Conservation (phyloP, 2,888 invertebrate species). For the Atrina japonica region DNA sequence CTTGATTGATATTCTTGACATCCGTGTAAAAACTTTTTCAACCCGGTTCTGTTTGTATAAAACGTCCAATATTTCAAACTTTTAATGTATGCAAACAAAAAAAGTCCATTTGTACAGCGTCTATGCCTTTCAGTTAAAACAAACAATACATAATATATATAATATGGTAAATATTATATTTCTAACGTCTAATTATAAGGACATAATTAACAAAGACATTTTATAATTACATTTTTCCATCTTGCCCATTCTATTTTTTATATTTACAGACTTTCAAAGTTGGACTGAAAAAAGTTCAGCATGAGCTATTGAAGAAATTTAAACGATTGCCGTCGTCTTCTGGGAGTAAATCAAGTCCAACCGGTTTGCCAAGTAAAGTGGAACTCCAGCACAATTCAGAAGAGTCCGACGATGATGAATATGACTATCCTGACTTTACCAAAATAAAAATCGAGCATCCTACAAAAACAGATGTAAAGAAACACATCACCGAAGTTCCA, state of each 20-base stretch:
- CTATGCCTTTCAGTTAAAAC: too few species aligned
- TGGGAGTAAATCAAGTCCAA: neutral
- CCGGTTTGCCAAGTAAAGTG: neutral
- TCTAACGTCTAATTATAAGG: too few species aligned
- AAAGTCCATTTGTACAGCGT: too few species aligned
- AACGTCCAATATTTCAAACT: too few species aligned
- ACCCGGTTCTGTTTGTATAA: too few species aligned
- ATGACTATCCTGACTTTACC: constrained; percentile 21
- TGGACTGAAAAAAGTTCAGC: constrained; percentile 20
- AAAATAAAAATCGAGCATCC: constrained; percentile 2
- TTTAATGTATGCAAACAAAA: too few species aligned
- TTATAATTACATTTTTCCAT: too few species aligned
- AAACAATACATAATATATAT: too few species aligned
- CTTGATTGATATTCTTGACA: too few species aligned
- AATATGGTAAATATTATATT: too few species aligned
- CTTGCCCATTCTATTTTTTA: neutral
- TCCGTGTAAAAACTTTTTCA: too few species aligned
- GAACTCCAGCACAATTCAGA: neutral
- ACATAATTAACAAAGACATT: too few species aligned
- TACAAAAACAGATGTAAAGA: neutral
- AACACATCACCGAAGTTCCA: neutral
- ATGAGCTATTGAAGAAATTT: constrained; percentile 5
- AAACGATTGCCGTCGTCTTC: neutral
- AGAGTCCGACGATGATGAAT: constrained; percentile 9
- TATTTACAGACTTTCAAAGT: constrained; percentile 7